Conservation (phyloP, 2,797 vertebrate species). For the Tangara arthus region DNA sequence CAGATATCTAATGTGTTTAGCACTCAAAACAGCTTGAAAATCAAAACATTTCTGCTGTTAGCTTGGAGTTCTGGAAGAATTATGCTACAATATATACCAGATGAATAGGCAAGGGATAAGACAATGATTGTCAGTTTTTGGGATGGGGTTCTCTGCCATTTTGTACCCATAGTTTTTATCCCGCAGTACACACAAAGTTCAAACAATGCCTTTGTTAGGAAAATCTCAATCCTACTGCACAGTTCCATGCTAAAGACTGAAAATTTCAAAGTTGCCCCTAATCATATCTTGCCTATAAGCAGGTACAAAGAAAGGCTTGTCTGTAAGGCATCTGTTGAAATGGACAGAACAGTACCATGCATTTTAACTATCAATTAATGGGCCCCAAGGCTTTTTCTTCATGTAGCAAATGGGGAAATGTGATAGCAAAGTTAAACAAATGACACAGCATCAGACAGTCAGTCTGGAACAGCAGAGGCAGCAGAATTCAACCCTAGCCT, state of each 20-base stretch:
- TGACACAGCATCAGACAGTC: neutral
- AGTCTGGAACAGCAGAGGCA: neutral
- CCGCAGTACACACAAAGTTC: neutral
- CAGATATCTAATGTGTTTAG: conserved; percentile 25
- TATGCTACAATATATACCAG: conserved; percentile 3
- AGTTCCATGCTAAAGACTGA: neutral
- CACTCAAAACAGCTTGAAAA: conserved; percentile 40
- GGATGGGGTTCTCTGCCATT: neutral
- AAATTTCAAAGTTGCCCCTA: neutral
- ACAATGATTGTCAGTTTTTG: neutral
- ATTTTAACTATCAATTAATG: conserved; percentile 1
- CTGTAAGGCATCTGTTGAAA: neutral
- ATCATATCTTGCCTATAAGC: neutral
- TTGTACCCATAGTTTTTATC: neutral
- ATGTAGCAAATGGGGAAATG: neutral
- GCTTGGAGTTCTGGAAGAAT: conserved; percentile 10
- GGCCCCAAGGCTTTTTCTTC: neutral
- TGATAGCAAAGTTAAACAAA: conserved; percentile 13
- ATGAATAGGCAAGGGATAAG: neutral
- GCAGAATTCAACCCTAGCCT: neutral
- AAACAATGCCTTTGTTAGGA: neutral
- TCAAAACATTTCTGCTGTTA: conserved; percentile 38
- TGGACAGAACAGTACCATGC: neutral
- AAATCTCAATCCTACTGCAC: neutral
- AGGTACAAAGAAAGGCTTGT: conserved; percentile 5